Percentiles rank a stretch among this genome's conserved stretches.
These are phyloP conservation scores for Drosophila emarginata DNA, from an alignment of 2,888 invertebrate species.

Conservation along the genomic window DNA sequence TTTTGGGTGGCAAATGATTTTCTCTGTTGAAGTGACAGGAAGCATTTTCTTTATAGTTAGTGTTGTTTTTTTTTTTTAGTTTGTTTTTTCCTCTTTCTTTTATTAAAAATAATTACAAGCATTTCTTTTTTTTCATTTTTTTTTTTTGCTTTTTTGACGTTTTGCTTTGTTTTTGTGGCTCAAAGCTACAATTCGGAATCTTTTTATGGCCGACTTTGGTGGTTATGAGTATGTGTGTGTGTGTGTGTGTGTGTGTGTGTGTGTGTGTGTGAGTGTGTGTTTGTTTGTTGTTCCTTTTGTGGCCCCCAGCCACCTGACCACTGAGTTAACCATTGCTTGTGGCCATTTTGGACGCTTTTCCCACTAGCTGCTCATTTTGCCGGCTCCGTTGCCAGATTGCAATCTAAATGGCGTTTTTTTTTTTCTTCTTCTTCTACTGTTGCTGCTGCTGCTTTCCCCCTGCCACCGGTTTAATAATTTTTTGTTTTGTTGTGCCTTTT, in stretches of 20 bases:
- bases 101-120: slow-evolving; percentile 70
- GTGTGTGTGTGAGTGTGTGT: slow-evolving; percentile 44
- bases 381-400: slow-evolving; percentile 59
- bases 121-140: slow-evolving; percentile 53
- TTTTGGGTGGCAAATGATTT: no score
- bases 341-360: slow-evolving; percentile 68
- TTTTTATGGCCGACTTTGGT: slow-evolving; percentile 63
- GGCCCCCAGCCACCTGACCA: not conserved
- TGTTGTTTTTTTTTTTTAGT: slow-evolving; percentile 29
- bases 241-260: slow-evolving; percentile 23
- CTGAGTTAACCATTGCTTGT: slow-evolving; percentile 30
- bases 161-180: slow-evolving; percentile 58
- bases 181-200: slow-evolving; percentile 66
- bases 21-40: no score
- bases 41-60: slow-evolving; percentile 13
- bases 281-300: not conserved
- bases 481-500: slow-evolving; percentile 14
- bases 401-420: slow-evolving; percentile 63
- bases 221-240: slow-evolving; percentile 58
- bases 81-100: slow-evolving; percentile 39
- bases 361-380: slow-evolving; percentile 51
- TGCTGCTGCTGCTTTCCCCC: slow-evolving; percentile 26
- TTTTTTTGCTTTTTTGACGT: slow-evolving; percentile 31
- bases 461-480: slow-evolving; percentile 62
- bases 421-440: slow-evolving; percentile 37